A percentile compares a stretch with the other conserved stretches of the same genome.
phyloP scores from a whole-genome alignment of 2,113 vertebrate species.

The Xyliphius kryptos region DNA sequence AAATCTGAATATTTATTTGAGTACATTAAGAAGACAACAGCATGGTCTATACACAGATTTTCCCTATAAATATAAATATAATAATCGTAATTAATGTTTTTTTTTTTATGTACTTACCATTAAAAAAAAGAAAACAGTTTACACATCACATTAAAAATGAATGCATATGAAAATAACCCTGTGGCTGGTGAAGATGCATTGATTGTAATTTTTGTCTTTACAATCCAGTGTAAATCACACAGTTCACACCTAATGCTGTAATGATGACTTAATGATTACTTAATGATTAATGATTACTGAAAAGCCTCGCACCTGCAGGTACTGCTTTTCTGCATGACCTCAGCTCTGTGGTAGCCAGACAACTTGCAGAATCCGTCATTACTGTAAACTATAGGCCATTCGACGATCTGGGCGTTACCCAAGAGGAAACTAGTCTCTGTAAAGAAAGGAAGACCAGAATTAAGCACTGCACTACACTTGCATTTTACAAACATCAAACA shows the following conservation, averaged over 20 bases:
- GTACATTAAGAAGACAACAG: no score
- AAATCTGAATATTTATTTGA: no score
- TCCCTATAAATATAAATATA: neutral
- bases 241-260: neutral
- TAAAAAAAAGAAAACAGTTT: no score
- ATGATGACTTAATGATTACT: neutral
- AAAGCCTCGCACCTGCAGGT: slow-evolving; percentile 80
- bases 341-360: slow-evolving; percentile 92
- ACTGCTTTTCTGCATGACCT: slow-evolving; percentile 98
- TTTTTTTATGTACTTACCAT: neutral
- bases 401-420: slow-evolving; percentile 95
- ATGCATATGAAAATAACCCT: neutral
- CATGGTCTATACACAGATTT: neutral
- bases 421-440: slow-evolving; percentile 2
- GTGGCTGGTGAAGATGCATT: neutral
- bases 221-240: no score
- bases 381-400: slow-evolving; percentile 98
- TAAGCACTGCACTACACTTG: neutral
- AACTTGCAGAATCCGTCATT: slow-evolving; percentile 99
- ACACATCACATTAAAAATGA: no score
- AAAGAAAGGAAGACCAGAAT: slow-evolving; percentile 3
- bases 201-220: neutral
- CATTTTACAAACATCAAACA: no score
- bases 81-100: neutral
- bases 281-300: neutral